Percentiles rank a stretch among this genome's conserved stretches.
Conservation (phyloP, 2,888 invertebrate species). For the Pyrocoelia pectoralis region DNA sequence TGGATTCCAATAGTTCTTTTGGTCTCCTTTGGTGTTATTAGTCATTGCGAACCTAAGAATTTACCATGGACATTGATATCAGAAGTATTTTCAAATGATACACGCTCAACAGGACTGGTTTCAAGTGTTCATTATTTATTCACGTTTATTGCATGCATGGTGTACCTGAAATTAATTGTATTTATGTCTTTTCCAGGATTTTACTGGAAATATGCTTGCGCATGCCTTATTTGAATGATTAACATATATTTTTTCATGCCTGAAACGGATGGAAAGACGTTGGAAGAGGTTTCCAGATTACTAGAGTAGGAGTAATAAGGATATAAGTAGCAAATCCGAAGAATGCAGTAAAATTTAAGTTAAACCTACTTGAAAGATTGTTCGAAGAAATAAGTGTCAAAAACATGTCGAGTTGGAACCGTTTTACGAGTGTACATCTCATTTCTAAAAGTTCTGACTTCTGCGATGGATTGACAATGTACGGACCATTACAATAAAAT, state of each 20-base stretch:
- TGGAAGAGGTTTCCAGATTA: slow-evolving; percentile 75
- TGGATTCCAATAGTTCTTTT: too few species aligned
- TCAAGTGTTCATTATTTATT: slow-evolving; percentile 79
- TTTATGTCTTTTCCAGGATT: slow-evolving; percentile 73
- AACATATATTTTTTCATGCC: slow-evolving; percentile 75
- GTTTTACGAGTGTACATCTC: too few species aligned
- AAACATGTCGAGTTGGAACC: too few species aligned
- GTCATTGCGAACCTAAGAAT: slow-evolving; percentile 62
- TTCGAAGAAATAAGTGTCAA: too few species aligned
- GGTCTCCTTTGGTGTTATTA: slow-evolving; percentile 50
- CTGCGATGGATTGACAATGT: too few species aligned
- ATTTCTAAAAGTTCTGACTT: too few species aligned
- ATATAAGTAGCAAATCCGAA: slow-evolving; percentile 61
- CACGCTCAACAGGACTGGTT: slow-evolving; percentile 73
- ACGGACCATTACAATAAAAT: too few species aligned
- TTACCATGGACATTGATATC: slow-evolving; percentile 84
- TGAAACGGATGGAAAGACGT: slow-evolving; percentile 82
- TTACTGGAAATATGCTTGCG: slow-evolving; percentile 72
- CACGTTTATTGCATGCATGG: slow-evolving; percentile 77
- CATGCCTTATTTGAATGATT: slow-evolving; percentile 70
- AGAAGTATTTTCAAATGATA: slow-evolving; percentile 76
- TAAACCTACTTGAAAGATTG: too few species aligned
- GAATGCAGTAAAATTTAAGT: too few species aligned
- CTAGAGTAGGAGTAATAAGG: slow-evolving; percentile 67
- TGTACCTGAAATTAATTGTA: slow-evolving; percentile 72